Evolutionary conservation across 2,888 invertebrate species (phyloP), one percentile per base, ranked within the genome.

Genomic region (Unio pictorum): DNA sequence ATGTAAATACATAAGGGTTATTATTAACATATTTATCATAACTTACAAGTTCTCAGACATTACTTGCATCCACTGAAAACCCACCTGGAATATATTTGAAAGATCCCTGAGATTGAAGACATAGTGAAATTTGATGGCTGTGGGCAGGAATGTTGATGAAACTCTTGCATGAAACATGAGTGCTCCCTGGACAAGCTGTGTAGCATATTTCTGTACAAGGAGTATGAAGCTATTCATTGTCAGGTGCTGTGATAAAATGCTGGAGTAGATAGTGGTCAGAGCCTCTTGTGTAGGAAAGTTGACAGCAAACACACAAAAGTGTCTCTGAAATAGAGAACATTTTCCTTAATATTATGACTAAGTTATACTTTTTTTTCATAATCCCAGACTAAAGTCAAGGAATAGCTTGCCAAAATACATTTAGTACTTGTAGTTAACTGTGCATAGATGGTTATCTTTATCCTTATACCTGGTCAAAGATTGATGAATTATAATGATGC

Each of bases 41-140:
- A 2, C 45, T 11, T 11, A 11, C 11, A 4, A 11, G 45, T 45
- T 45, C 11, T 45, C 45, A 45, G 45, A 45, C 45, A 45, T 45
- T 45, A 11, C 45, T 11, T 61, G n/a, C 11, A 11, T 65, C 5
- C 20, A 54, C 7, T 26, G 26, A 17, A n/a, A 17, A 26, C 72
- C 83, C 91, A 95, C 96, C 93, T 96, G 96, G 89, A 98, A 98
- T 68, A 98, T 94, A 89, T 97, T 98, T 3, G 97, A 97, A 69
- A 98, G 92, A 89, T 98, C 98, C 67, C 98, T 92, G 71, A 98
- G 92, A 91, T 98, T 98, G 90, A 98, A 98, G 82, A 97, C 94
- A 86, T 98, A 98, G 90, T 98, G 98, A 84, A 97, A 98, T 90
- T 98, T 98, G 66, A 96, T 94, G 1, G 98, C 97, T 2, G 98